Evolutionary conservation across 2,888 invertebrate genomes (phyloP).

Genomic region (Pocota personata): DNA sequence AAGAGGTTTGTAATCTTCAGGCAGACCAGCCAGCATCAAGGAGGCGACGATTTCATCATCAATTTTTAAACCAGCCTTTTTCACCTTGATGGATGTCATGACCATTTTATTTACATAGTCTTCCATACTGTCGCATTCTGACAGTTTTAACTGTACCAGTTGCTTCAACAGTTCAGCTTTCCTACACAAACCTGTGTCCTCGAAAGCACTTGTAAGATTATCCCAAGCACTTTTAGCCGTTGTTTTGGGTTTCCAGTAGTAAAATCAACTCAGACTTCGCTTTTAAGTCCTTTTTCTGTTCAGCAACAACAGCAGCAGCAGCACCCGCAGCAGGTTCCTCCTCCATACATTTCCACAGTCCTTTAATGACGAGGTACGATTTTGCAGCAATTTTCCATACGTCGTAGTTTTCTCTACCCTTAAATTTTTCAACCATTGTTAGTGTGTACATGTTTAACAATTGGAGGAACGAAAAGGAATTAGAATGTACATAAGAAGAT

Average conservation of each 20-base stretch:
- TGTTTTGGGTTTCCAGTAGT: conserved; percentile 14
- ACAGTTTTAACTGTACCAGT: conserved; percentile 11
- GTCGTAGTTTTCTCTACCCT: conserved; percentile 29
- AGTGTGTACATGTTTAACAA: too few relatives aligned
- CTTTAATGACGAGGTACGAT: conserved; percentile 15
- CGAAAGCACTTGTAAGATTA: conserved; percentile 1
- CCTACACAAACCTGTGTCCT: conserved; percentile 9
- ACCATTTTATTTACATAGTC: conserved; percentile 27
- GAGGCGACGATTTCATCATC: conserved; percentile 44
- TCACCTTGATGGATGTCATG: too few relatives aligned
- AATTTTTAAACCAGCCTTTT: conserved; percentile 47
- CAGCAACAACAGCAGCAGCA: not conserved
- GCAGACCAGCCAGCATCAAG: conserved; percentile 19
- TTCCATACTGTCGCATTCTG: conserved; percentile 12
- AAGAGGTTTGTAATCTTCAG: conserved; percentile 32
- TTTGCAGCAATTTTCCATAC: conserved; percentile 15
- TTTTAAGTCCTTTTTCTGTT: conserved; percentile 14
- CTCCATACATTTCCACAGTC: conserved; percentile 9
- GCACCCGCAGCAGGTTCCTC: not conserved
- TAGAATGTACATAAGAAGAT: too few relatives aligned
- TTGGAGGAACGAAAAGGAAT: too few relatives aligned
- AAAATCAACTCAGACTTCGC: conserved; percentile 25
- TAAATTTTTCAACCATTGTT: conserved; percentile 23
- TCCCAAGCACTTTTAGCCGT: conserved; percentile 22
- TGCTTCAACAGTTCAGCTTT: conserved; percentile 28